phyloP scores from a whole-genome alignment of 2,888 invertebrate species.

The Empis livida region DNA sequence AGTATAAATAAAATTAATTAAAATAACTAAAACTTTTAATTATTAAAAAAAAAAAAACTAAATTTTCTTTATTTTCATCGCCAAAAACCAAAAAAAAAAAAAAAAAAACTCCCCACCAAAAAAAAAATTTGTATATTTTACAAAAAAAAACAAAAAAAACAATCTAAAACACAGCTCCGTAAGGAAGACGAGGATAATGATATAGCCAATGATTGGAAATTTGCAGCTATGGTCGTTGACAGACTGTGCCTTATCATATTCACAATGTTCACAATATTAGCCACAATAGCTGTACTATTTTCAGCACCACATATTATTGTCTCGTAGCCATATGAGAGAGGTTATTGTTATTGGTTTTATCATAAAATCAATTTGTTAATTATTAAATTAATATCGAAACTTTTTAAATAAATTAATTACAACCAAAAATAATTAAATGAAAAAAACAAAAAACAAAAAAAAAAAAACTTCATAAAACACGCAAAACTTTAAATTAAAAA shows the following conservation, averaged over 20 bases:
- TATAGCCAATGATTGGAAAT: conserved; percentile 97
- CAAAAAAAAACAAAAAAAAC: conserved; percentile 2
- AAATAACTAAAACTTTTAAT: background rate
- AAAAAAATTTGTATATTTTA: conserved; percentile 2
- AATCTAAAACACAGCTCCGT: conserved; percentile 49
- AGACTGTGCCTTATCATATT: conserved; percentile 99
- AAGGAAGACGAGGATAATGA: conserved; percentile 90
- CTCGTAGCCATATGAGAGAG: conserved; percentile 40
- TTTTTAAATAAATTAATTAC: conserved; percentile 39
- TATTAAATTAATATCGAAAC: conserved; percentile 39
- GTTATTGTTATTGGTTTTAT: conserved; percentile 41
- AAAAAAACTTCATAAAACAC: conserved; percentile 16
- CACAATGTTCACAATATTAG: conserved; percentile 95
- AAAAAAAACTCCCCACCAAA: background rate
- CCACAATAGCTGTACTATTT: conserved; percentile 92
- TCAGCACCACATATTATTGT: conserved; percentile 74
- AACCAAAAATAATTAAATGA: conserved; percentile 18
- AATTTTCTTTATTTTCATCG: background rate
- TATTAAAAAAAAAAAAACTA: background rate
- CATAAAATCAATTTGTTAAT: conserved; percentile 41
- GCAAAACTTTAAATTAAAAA: conserved; percentile 16
- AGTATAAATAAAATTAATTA: no score
- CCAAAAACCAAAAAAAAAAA: background rate
- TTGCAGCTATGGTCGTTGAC: conserved; percentile 99
- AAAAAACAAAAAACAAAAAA: conserved; percentile 14